phyloP scores from a whole-genome alignment of 1,140 invertebrate genomes.

The Drosophila auraria region DNA sequence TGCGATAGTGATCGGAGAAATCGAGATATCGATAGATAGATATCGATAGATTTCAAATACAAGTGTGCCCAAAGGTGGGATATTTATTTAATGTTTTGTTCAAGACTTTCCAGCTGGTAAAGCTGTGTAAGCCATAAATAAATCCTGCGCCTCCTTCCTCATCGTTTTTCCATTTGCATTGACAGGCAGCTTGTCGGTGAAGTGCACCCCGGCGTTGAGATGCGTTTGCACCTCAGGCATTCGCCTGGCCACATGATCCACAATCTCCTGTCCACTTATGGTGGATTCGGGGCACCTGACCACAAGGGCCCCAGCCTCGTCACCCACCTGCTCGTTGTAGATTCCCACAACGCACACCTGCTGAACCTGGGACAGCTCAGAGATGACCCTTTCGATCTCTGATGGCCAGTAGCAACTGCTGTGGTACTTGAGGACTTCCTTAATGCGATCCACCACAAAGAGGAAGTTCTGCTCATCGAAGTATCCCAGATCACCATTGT shows the following conservation, averaged over 20 bases:
- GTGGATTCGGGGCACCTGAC: not conserved
- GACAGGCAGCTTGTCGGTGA: not conserved
- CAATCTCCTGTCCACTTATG: not conserved
- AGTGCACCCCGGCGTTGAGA: not conserved
- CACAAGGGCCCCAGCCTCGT: no score
- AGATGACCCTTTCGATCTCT: not conserved
- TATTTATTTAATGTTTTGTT: not conserved
- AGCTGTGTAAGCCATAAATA: not conserved
- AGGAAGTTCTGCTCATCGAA: not conserved
- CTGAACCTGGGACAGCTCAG: not conserved
- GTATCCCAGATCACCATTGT: not conserved
- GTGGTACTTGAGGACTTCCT: not conserved
- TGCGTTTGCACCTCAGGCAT: not conserved
- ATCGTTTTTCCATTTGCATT: not conserved
- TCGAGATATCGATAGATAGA: no score
- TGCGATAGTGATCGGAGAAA: no score
- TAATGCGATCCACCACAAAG: not conserved
- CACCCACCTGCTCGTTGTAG: not conserved
- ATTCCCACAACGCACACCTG: not conserved
- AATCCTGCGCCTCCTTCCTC: rapidly evolving
- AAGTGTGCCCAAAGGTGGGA: no score
- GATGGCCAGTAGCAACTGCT: not conserved
- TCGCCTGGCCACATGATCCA: not conserved
- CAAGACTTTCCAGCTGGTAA: not conserved
- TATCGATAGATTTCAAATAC: no score